phyloP scores from a whole-genome alignment of 2,797 vertebrate genomes.

The Crenichthys baileyi region DNA sequence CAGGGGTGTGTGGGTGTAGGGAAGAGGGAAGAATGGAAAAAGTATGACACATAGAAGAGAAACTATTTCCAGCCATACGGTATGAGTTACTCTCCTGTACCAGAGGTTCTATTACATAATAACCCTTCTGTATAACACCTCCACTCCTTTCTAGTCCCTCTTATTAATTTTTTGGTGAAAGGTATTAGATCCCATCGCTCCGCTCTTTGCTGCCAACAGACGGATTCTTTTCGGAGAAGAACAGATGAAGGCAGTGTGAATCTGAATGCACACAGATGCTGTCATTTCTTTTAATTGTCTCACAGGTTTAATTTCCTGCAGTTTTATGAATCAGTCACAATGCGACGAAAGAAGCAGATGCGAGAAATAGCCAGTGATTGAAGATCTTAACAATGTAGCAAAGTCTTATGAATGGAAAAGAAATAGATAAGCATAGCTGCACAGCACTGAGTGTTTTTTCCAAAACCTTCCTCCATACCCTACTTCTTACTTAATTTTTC shows the following conservation, averaged over 20 bases:
- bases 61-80: slow-evolving; percentile 65
- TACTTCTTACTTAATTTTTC: background rate
- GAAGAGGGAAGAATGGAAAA: slow-evolving; percentile 62
- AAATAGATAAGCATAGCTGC: background rate
- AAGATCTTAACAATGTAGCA: background rate
- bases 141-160: slow-evolving; percentile 42
- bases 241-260: slow-evolving; percentile 37
- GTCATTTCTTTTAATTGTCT: slow-evolving; percentile 46
- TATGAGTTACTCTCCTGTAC: slow-evolving; percentile 39
- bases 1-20: slow-evolving; percentile 59
- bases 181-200: slow-evolving; percentile 38
- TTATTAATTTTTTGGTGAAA: slow-evolving; percentile 50
- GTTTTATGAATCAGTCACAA: slow-evolving; percentile 44
- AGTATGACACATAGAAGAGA: slow-evolving; percentile 70
- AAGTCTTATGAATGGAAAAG: background rate
- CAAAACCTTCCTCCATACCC: too few relatives aligned
- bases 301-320: slow-evolving; percentile 57
- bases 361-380: slow-evolving; percentile 6
- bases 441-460: background rate
- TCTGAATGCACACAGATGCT: slow-evolving; percentile 6
- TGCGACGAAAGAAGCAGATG: slow-evolving; percentile 22
- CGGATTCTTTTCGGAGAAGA: slow-evolving; percentile 29
- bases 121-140: slow-evolving; percentile 56
- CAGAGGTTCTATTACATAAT: slow-evolving; percentile 58
- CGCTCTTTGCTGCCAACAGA: slow-evolving; percentile 37